Evolutionary conservation across 2,888 invertebrate genomes (phyloP).

Genomic region (Hypselothyrea guttata): DNA sequence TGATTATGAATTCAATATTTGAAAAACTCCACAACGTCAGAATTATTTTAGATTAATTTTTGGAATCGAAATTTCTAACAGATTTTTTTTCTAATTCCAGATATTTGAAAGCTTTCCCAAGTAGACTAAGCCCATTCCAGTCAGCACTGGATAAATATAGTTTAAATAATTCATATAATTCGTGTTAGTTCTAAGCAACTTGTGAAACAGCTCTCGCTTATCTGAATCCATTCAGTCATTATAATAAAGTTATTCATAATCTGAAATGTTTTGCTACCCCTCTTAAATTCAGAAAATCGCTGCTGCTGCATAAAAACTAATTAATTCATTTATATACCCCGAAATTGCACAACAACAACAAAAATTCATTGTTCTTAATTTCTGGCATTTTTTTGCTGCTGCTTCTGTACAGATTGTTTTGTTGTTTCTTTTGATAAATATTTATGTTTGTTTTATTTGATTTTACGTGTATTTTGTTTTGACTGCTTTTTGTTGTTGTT

Average conservation of each 20-base stretch:
- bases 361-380: slow-evolving; percentile 47
- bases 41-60: too few relatives aligned
- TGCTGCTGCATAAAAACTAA: slow-evolving; percentile 33
- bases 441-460: slow-evolving; percentile 64
- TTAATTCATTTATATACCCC: slow-evolving; percentile 47
- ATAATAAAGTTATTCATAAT: slow-evolving; percentile 39
- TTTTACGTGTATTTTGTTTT: too few relatives aligned
- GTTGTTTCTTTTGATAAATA: slow-evolving; percentile 63
- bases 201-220: background rate
- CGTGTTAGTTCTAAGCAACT: background rate
- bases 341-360: slow-evolving; percentile 38
- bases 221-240: slow-evolving; percentile 6
- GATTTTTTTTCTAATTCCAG: too few relatives aligned
- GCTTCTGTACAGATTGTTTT: slow-evolving; percentile 45
- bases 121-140: too few relatives aligned
- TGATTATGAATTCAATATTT: too few relatives aligned
- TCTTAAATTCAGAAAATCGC: slow-evolving; percentile 12
- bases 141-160: too few relatives aligned
- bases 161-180: too few relatives aligned
- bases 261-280: slow-evolving; percentile 18
- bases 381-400: slow-evolving; percentile 35
- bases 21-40: too few relatives aligned
- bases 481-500: too few relatives aligned
- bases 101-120: too few relatives aligned
- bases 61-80: too few relatives aligned